Percentiles rank a stretch among this genome's conserved stretches.
Evolutionary conservation across 23 tunicate genomes (phyloP).

Genomic region (Styela clava): DNA sequence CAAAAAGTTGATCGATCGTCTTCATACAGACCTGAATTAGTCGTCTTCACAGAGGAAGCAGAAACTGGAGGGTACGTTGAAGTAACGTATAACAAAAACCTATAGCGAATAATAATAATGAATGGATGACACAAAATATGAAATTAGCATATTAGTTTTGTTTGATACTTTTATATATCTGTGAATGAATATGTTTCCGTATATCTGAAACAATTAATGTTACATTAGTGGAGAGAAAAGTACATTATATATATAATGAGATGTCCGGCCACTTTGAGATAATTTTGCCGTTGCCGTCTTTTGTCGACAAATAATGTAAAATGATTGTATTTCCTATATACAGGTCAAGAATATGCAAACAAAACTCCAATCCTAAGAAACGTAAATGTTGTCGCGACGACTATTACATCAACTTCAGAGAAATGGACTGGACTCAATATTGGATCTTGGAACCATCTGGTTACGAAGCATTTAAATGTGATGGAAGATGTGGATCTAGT

Average conservation of each 20-base stretch:
- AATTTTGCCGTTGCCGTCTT: too few species aligned
- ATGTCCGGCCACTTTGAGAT: too few species aligned
- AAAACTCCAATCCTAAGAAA: constrained; percentile 14
- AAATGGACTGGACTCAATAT: constrained; percentile 64
- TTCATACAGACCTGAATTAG: constrained; percentile 64
- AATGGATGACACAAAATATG: neutral
- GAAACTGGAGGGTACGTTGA: constrained; percentile 42
- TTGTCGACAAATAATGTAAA: too few species aligned
- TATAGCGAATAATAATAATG: too few species aligned
- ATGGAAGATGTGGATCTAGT: constrained; percentile 47
- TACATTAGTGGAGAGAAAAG: too few species aligned
- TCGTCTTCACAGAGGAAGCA: constrained; percentile 64
- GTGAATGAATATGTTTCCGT: neutral
- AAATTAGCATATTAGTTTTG: neutral
- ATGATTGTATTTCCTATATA: neutral
- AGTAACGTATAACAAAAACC: neutral
- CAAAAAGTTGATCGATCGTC: constrained; percentile 46
- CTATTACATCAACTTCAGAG: constrained; percentile 61
- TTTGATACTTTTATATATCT: neutral
- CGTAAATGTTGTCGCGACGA: constrained; percentile 66
- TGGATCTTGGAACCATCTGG: constrained; percentile 87
- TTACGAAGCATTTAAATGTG: constrained; percentile 66
- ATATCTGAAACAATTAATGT: neutral
- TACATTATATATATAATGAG: too few species aligned
- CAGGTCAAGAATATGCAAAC: constrained; percentile 13